phyloP scores from a whole-genome alignment of 2,888 invertebrate species.

The Parasteatoda lunata region DNA sequence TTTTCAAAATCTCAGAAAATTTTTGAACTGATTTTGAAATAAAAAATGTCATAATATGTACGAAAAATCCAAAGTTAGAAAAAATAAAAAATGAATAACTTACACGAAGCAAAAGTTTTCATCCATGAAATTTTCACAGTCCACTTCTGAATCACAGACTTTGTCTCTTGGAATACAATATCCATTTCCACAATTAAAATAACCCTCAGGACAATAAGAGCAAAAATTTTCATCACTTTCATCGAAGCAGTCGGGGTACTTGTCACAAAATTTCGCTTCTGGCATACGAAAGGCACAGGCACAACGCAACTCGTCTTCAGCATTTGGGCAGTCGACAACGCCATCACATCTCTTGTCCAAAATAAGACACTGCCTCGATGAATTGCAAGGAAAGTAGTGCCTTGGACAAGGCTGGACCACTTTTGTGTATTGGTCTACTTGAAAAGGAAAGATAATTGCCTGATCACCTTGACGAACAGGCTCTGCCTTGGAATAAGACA shows the following conservation, averaged over 20 bases:
- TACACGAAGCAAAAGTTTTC: constrained; percentile 82
- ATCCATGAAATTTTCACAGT: constrained; percentile 86
- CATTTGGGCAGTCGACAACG: constrained; percentile 83
- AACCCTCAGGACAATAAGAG: constrained; percentile 33
- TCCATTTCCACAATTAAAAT: constrained; percentile 56
- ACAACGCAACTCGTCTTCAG: constrained; percentile 85
- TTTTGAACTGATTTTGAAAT: no score
- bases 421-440: neutral
- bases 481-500: constrained; percentile 15
- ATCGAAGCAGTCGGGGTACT: constrained; percentile 86
- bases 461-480: constrained; percentile 2
- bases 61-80: neutral
- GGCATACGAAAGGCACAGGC: constrained; percentile 83
- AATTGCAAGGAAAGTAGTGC: constrained; percentile 36
- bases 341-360: constrained; percentile 80
- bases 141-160: constrained; percentile 82
- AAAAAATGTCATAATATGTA: no score
- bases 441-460: constrained; percentile 21
- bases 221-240: constrained; percentile 79
- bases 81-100: neutral
- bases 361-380: constrained; percentile 25
- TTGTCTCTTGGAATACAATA: constrained; percentile 82
- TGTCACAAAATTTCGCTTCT: constrained; percentile 83
- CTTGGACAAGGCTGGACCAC: constrained; percentile 10
- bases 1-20: no score